phyloP scores from a whole-genome alignment of 2,888 invertebrate species.

The Diplolepis rosae region DNA sequence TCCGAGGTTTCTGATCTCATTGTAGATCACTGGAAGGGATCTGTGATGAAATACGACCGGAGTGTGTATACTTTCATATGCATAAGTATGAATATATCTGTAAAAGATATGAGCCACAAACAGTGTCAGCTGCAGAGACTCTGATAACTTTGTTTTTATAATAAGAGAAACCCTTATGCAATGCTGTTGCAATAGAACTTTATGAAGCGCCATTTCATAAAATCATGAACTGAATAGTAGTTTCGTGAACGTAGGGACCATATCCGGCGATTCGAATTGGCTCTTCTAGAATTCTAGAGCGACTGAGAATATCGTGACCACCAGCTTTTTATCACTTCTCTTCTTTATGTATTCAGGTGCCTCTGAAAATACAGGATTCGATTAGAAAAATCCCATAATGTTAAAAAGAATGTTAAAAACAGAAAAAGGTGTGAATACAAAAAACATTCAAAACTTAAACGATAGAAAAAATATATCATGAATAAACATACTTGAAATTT shows the following conservation, averaged over 20 bases:
- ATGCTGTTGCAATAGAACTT: not conserved
- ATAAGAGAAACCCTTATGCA: slow-evolving; percentile 8
- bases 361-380: not conserved
- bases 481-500: no score
- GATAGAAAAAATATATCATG: no score
- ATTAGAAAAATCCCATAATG: not conserved
- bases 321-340: not conserved
- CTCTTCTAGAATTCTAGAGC: not conserved
- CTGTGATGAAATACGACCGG: not conserved
- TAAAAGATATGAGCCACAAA: not conserved
- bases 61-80: no score
- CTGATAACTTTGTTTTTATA: slow-evolving; percentile 22
- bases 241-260: not conserved
- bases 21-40: not conserved
- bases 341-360: not conserved
- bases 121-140: not conserved
- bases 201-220: not conserved
- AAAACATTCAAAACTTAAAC: no score
- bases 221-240: not conserved
- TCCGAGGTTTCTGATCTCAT: not conserved
- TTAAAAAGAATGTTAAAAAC: not conserved
- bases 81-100: not conserved
- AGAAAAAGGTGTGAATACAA: no score
- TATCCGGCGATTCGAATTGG: not conserved
- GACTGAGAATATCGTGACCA: not conserved